phyloP scores from a whole-genome alignment of 2,113 vertebrate genomes.

The Maccullochella peelii region DNA sequence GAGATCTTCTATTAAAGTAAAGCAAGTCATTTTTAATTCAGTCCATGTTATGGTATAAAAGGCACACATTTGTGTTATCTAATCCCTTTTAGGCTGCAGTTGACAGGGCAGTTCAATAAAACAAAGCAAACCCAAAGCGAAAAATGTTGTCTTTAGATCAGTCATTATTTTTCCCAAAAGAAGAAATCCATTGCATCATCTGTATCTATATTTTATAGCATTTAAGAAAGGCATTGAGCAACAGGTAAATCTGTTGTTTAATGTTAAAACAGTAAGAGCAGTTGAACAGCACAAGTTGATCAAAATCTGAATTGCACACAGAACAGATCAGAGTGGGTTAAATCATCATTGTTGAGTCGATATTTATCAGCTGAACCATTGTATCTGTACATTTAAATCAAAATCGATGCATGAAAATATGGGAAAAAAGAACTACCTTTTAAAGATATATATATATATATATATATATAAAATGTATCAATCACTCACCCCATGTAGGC shows the following conservation, averaged over 20 bases:
- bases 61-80: neutral
- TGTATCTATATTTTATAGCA: neutral
- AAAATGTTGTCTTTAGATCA: neutral
- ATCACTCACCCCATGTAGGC: no score
- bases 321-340: neutral
- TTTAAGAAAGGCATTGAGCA: neutral
- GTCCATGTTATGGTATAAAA: neutral
- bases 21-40: conserved; percentile 11
- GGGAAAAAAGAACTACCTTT: neutral
- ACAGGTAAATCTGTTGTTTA: neutral
- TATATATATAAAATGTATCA: no score
- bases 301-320: neutral
- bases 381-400: neutral
- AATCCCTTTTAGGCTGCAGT: neutral
- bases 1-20: conserved; percentile 6
- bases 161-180: neutral
- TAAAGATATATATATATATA: no score
- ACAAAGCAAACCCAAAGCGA: neutral
- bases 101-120: neutral
- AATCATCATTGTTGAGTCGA: neutral
- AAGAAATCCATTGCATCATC: neutral
- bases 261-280: neutral
- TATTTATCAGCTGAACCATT: neutral
- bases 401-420: neutral
- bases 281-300: neutral